Evolutionary conservation across 2,797 vertebrate species (phyloP).

Genomic region (Hapalemur alaotrensis): DNA sequence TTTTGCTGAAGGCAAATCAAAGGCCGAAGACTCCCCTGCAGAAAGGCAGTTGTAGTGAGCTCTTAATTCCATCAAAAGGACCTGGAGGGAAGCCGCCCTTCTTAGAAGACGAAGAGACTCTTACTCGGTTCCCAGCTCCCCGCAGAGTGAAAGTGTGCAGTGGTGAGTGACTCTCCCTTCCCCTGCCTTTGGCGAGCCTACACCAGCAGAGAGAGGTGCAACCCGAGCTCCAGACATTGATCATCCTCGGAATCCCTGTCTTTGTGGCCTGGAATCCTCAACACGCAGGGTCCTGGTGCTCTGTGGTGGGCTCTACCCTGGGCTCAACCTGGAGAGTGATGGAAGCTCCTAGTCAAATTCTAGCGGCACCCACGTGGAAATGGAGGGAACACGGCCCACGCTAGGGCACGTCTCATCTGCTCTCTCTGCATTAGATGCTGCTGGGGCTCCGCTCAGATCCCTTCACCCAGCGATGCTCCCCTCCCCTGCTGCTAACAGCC

Average conservation of each 20-base stretch:
- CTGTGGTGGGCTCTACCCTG: background rate
- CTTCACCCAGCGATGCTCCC: too few species aligned
- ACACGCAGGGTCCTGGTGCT: background rate
- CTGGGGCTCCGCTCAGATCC: background rate
- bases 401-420: rapidly evolving
- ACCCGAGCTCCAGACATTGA: background rate
- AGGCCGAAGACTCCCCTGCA: background rate
- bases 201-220: background rate
- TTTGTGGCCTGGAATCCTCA: background rate
- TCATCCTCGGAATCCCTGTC: background rate
- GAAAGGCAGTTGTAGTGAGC: background rate
- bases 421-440: rapidly evolving
- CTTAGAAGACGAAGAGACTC: background rate
- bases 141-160: background rate
- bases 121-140: background rate
- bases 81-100: background rate
- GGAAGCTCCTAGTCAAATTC: background rate
- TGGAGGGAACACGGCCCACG: background rate
- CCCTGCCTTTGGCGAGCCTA: background rate
- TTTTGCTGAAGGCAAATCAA: background rate
- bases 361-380: background rate
- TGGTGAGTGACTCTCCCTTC: background rate
- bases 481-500: background rate
- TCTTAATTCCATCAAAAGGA: background rate
- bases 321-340: background rate